Percentiles rank a stretch among this genome's conserved stretches.
Conservation (phyloP, 1,140 invertebrate genomes). For the Meloidogyne exigua region DNA sequence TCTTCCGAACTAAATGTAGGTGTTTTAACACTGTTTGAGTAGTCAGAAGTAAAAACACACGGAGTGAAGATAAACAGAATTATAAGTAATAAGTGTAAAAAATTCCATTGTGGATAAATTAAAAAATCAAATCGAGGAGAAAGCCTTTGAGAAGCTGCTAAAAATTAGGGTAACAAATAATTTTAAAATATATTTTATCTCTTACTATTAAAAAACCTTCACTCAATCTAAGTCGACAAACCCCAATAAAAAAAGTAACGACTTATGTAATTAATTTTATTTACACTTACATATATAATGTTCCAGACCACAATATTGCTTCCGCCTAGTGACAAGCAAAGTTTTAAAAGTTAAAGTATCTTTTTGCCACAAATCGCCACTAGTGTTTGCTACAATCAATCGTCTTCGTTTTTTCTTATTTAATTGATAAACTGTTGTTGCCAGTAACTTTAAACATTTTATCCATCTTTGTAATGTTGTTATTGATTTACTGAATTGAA, state of each 20-base stretch:
- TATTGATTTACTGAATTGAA: not conserved
- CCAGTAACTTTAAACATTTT: not conserved
- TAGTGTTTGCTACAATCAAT: not conserved
- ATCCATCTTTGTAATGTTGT: not conserved
- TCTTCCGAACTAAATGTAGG: not conserved
- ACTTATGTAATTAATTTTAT: not conserved
- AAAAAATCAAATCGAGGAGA: not conserved
- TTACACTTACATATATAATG: not conserved
- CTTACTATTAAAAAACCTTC: not conserved
- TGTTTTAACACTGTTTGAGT: not conserved
- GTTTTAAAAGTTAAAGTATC: not conserved
- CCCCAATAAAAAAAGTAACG: no score
- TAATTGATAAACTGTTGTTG: not conserved
- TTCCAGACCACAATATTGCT: not conserved
- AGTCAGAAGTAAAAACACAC: not conserved
- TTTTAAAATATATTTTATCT: not conserved
- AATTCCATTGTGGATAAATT: not conserved
- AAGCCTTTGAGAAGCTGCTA: not conserved
- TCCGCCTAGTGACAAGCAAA: not conserved
- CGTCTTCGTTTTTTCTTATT: conserved; percentile 1
- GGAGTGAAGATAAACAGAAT: not conserved
- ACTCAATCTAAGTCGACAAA: no score
- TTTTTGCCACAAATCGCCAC: not conserved
- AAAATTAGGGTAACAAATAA: not conserved
- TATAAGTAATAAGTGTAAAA: not conserved